phyloP scores from a whole-genome alignment of 1,140 invertebrate genomes.

The Psilanteris sp. region DNA sequence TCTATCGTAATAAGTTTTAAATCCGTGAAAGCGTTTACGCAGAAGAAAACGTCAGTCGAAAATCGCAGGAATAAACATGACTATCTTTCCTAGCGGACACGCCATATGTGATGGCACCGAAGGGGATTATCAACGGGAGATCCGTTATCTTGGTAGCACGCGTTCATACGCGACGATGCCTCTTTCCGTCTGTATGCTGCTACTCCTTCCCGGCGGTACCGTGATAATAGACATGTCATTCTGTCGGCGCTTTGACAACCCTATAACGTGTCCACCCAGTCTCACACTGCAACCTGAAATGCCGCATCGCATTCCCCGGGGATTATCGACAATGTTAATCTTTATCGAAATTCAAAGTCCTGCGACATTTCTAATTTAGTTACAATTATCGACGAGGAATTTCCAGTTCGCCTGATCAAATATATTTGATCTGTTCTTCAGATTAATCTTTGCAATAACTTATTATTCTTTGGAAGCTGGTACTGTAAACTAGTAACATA shows the following conservation, averaged over 20 bases:
- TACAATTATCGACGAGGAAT: slow-evolving; percentile 23
- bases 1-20: too few species aligned
- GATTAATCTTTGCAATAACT: too few species aligned
- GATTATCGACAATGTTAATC: slow-evolving; percentile 65
- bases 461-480: too few species aligned
- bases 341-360: slow-evolving; percentile 50
- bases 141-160: slow-evolving; percentile 78
- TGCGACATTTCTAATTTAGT: slow-evolving; percentile 15
- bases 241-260: slow-evolving; percentile 78
- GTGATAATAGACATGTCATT: slow-evolving; percentile 80
- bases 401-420: too few species aligned
- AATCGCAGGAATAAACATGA: slow-evolving; percentile 3
- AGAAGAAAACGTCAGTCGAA: slow-evolving; percentile 8
- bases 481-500: too few species aligned
- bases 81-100: slow-evolving; percentile 19
- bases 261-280: slow-evolving; percentile 71
- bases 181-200: slow-evolving; percentile 30
- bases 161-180: slow-evolving; percentile 65
- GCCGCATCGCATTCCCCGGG: slow-evolving; percentile 61
- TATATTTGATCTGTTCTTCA: too few species aligned
- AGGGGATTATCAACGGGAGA: slow-evolving; percentile 77
- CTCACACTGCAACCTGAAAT: slow-evolving; percentile 62
- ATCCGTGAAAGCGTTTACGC: too few species aligned
- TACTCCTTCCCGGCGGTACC: slow-evolving; percentile 41
- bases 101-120: slow-evolving; percentile 70